Evolutionary conservation across 2,113 vertebrate species (phyloP), one percentile per base, ranked within the genome.

Genomic region (Trinectes maculatus): DNA sequence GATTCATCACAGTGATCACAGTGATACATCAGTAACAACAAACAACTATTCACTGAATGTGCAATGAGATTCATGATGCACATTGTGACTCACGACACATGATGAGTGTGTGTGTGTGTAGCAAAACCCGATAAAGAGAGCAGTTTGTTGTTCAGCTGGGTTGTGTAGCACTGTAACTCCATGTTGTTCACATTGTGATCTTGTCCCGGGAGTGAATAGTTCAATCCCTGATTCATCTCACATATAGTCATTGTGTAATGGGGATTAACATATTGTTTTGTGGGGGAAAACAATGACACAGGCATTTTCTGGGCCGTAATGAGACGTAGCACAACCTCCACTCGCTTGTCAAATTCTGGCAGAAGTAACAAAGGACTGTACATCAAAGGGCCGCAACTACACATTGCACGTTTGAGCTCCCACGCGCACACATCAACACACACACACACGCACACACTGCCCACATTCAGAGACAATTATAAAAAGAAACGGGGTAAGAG

Each of bases 251-350:
- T 22, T 39, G 56, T 57, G 63, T 75, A 72, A 79, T 43, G 9
- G 39, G 68, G 79, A 89, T 88, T 89, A 87, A 71, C 88, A 90
- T 90, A 74, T 77, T 77, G 79, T 85, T 88, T 88, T 91, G 85
- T 87, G 71, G 26, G 73, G 48, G 18, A 22, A 63, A 66, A 89
- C 79, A 89, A 87, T 81, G 64, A 62, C 16, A 16, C 51, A 19
- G 57, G 49, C 63, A 7, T 89, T 84, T 75, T 75, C 60, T 26
- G 28, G 59, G 44, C 49, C 34, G 62, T 75, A 82, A 80, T 79
- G 74, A 84, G 74, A 84, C 22, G 42, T 51, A 16, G 70, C 28
- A 29, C 61, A 28, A 36, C 64, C 60, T 79, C 64, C 21, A 46
- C 59, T 44, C 28, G 34, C 78, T 52, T 71, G 61, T 69, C 64